Percentiles rank a stretch among this genome's conserved stretches.
Conservation (phyloP, 1,140 invertebrate genomes). For the Acromyrmex echinatior region DNA sequence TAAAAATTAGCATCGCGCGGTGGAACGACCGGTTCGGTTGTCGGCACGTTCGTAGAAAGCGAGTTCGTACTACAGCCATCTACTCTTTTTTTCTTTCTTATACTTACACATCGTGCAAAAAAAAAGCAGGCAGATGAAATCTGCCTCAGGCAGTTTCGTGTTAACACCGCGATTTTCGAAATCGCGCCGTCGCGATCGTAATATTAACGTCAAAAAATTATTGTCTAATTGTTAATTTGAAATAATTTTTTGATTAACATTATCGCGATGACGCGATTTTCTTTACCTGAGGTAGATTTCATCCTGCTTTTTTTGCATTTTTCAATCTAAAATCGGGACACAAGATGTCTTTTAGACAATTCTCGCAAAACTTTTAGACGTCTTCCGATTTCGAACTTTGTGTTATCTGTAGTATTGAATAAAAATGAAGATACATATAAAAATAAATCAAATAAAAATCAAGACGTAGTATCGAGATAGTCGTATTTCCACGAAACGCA, state of each 20-base stretch:
- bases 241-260: too few relatives aligned
- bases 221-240: too few relatives aligned
- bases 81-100: neutral
- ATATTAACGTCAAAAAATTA: neutral
- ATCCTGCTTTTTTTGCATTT: too few relatives aligned
- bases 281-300: too few relatives aligned
- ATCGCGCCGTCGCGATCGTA: neutral
- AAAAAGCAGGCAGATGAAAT: neutral
- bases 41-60: slow-evolving; percentile 40
- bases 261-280: too few relatives aligned
- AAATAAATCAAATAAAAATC: neutral
- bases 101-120: neutral
- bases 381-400: too few relatives aligned
- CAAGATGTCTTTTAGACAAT: too few relatives aligned
- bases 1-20: slow-evolving; percentile 48
- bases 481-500: neutral
- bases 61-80: neutral
- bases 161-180: neutral
- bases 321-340: too few relatives aligned
- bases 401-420: too few relatives aligned
- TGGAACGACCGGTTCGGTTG: slow-evolving; percentile 45
- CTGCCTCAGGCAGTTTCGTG: neutral
- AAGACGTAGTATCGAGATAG: neutral
- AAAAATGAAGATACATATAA: too few relatives aligned
- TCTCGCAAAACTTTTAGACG: too few relatives aligned